phyloP scores from a whole-genome alignment of 2,888 invertebrate species.

The Brachyptera putata region DNA sequence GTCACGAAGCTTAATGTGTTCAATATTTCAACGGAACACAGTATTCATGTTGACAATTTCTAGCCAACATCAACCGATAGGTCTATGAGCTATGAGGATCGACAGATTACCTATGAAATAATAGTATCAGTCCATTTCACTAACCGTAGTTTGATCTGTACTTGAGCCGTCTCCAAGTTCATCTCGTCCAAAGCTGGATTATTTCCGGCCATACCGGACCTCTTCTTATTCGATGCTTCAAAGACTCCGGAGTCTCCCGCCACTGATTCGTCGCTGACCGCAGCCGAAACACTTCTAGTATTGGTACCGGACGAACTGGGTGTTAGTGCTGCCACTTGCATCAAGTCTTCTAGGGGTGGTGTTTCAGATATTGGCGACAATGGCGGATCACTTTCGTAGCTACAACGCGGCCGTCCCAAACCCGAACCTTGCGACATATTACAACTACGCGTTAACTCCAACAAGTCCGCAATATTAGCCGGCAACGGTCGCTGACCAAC shows the following conservation, averaged over 20 bases:
- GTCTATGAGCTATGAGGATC: no score
- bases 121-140: constrained; percentile 42
- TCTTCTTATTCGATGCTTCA: constrained; percentile 71
- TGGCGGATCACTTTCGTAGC: constrained; percentile 52
- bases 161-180: constrained; percentile 79
- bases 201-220: constrained; percentile 40
- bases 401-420: constrained; percentile 49
- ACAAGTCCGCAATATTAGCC: constrained; percentile 28
- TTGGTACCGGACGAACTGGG: constrained; percentile 59
- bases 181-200: constrained; percentile 46
- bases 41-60: no score
- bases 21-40: no score
- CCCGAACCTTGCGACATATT: constrained; percentile 58
- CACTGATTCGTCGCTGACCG: constrained; percentile 95
- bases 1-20: no score
- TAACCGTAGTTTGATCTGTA: constrained; percentile 85
- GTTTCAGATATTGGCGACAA: constrained; percentile 84
- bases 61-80: no score
- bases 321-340: constrained; percentile 28
- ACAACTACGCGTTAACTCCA: constrained; percentile 40
- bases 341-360: constrained; percentile 51
- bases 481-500: constrained; percentile 22
- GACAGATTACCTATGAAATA: no score
- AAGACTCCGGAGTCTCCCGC: constrained; percentile 93
- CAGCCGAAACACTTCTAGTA: constrained; percentile 88